Evolutionary conservation across 1,140 invertebrate species (phyloP), one percentile per base, ranked within the genome.

Genomic region (Forficula auricularia): DNA sequence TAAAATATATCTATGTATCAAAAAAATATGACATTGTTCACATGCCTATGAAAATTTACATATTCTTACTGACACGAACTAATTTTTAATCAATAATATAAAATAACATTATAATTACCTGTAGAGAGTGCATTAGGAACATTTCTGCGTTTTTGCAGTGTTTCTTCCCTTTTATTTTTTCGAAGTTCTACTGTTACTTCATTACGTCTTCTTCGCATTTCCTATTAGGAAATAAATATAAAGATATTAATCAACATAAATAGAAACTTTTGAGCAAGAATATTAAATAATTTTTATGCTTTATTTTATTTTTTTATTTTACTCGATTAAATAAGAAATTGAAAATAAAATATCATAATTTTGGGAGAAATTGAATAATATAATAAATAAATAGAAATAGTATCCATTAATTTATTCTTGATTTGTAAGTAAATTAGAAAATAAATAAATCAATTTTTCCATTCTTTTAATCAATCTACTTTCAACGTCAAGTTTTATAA

Each of bases 101-200:
- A 27, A 27, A 27, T 27, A 27, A n/a, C n/a, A n/a, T n/a, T n/a
- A n/a, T n/a, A n/a, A n/a, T 52, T 55, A 71, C 82, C 82, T 60
- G 80, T 81, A 6, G 77, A 81, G 56, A 86, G 81, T 52, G 72
- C 68, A 48, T 75, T 68, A 45, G 83, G 84, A 41, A 97, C 87
- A 72, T 98, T 98, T 56, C 94, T 72, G 56, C 90, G 73, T 65
- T 98, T 98, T 47, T 88, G 77, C 50, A 97, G 66, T 15, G 88
- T 91, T 65, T 97, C 91, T 57, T 98, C 91, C 48, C 91, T 75
- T 71, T 96, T 97, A 57, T 89, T 90, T 71, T 97, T 97, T 48
- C 94, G 72, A 40, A 98, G 66, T 63, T 96, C 90, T 6, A 97
- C 83, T 44, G 87, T 92, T 22, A 90, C 82, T 72, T 97, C 92